Conservation (phyloP, 2,888 invertebrate genomes). For the Fabriciana adippe region DNA sequence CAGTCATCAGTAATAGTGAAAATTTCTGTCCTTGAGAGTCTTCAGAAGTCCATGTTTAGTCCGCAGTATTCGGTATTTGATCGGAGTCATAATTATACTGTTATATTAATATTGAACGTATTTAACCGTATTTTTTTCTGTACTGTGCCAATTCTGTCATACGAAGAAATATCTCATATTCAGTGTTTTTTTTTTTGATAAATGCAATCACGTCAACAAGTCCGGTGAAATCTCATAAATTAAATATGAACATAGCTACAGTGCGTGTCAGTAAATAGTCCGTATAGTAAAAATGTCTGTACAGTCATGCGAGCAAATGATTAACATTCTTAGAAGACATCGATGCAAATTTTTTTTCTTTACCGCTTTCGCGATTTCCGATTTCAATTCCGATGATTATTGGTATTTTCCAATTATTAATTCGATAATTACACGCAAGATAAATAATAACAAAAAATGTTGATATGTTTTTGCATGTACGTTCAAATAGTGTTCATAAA, state of each 20-base stretch:
- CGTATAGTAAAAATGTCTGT: slow-evolving; percentile 37
- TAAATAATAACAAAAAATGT: neutral
- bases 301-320: slow-evolving; percentile 40
- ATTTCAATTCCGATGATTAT: slow-evolving; percentile 33
- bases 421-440: slow-evolving; percentile 2
- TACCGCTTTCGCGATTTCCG: slow-evolving; percentile 32
- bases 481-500: neutral
- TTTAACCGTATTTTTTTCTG: neutral
- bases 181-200: slow-evolving; percentile 37
- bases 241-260: slow-evolving; percentile 39
- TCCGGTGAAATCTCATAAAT: slow-evolving; percentile 46
- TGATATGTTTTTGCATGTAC: neutral
- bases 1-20: slow-evolving; percentile 24
- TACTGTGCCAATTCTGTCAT: neutral
- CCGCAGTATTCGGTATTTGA: neutral
- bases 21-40: slow-evolving; percentile 1
- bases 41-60: slow-evolving; percentile 1
- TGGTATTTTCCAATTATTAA: slow-evolving; percentile 27
- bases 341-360: slow-evolving; percentile 33
- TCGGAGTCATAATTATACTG: neutral
- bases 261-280: slow-evolving; percentile 44
- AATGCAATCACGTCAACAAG: slow-evolving; percentile 39
- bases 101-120: neutral
- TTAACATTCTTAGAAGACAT: slow-evolving; percentile 37
- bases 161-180: slow-evolving; percentile 25